Evolutionary conservation across 1,140 invertebrate genomes (phyloP), one percentile per base, ranked within the genome.

Genomic region (Drosophila pachea): DNA sequence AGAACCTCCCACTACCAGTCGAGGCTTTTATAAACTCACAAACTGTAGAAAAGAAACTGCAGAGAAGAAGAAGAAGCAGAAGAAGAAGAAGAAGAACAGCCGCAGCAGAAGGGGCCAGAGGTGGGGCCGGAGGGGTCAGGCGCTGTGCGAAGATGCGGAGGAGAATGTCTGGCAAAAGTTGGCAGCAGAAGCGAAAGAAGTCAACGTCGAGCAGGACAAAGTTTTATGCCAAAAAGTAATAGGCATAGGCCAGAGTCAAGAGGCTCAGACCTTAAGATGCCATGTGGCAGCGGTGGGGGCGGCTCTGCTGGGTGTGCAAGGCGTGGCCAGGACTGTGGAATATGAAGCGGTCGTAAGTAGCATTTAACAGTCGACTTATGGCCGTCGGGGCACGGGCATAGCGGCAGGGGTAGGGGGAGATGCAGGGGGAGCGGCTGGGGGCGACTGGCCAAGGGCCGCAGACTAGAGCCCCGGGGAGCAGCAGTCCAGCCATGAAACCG

Each of bases 171-270:
- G 78, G 73, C 73, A 66, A 82, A 83, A 84, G 75, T 83, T 82
- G 64, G 48, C 58, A 65, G 67, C 74, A 65, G 63, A 48, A 77
- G 71, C 55, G 68, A 70, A 79, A 68, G 72, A 83, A 84, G 78
- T 84, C 78, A 82, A 84, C 74, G 64, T 61, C 68, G 76, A 73
- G 75, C 75, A 82, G 79, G 78, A 83, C 78, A 83, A 83, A 83
- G 79, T 83, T 83, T 83, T 84, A 83, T 83, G 78, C 73, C 78
- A 78, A 82, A 82, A 84, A 78, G 79, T 84, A 84, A 84, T 83
- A 83, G 78, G 79, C 79, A 84, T 75, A 76, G 73, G 59, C 64
- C 54, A 43, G 29, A 56, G 12, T 33, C 49, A 53, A 36, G 32
- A 36, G 50, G 33, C 38, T 3, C 50, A 22, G 50, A 45, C 50